Base-by-base conservation (phyloP, 2,797 vertebrate species). In the Ispidina picta region DNA sequence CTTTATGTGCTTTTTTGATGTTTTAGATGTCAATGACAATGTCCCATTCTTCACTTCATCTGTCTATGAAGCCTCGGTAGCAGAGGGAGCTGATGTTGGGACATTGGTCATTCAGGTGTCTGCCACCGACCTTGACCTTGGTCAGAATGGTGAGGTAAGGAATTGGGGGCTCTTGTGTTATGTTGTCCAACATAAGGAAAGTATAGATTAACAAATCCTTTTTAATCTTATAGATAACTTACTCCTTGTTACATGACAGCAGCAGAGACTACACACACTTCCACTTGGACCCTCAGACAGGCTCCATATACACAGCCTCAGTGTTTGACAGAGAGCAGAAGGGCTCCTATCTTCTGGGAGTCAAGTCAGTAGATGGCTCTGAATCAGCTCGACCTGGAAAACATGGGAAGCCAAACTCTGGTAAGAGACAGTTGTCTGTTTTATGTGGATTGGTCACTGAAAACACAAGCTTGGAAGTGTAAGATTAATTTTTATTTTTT, bases 1-100 rank as follows among this genome's bases (percentile, higher is more conserved):
- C 12, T 70, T 5, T 70, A 7, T 51, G 11, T 6, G 1, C 59
- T 85, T 95, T 81, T 91, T 41, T 72, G 60, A 10, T 68, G 11
- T 73, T 92, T 89, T 51, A 99, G 98, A 99, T 95, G 98, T 99
- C 60, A 99, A 99, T 35, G 98, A 99, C 97, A 99, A 99, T 25
- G 98, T 99, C 59, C 98, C 98, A 1, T 99, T 99, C 97, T 99
- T 99, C 96, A 98, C 98, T 55, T 99, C 98, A 11, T 98, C 98
- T 72, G 98, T 98, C 96, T 99, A 99, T 33, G 98, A 99, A 94
- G 98, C 98, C 14, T 98, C 98, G 0, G 98, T 99, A 83, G 98
- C 97, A 8, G 98, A 99, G 93, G 98, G 98, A 77, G 98, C 97
- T 18, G 97, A 95, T 74, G 91, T 98, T 12, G 98, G 98, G 63